These are phyloP conservation scores for Tapirus indicus DNA, from an alignment of 2,797 vertebrate species.

Conservation along the genomic window DNA sequence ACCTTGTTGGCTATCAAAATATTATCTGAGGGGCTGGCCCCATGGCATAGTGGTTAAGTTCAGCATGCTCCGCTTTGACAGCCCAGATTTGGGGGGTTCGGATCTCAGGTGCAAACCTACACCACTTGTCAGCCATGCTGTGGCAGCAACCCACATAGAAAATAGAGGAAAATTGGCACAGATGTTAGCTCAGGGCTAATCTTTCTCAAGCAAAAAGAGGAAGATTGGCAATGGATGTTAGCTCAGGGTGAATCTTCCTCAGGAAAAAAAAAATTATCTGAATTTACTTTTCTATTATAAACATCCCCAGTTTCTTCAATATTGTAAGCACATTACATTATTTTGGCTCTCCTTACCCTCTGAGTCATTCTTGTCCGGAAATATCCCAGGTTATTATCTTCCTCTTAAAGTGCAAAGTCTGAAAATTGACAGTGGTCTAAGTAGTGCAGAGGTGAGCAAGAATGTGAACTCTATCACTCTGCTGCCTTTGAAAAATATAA, in stretches of 20 bases:
- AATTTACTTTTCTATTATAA: not conserved
- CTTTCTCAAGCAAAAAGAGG: not conserved
- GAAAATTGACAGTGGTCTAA: not conserved
- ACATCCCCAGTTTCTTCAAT: not conserved
- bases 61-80: too few species aligned
- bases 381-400: not conserved
- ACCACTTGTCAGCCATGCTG: too few species aligned
- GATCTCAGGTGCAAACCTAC: too few species aligned
- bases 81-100: too few species aligned
- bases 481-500: constrained; percentile 4
- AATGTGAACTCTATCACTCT: not conserved
- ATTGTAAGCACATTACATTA: not conserved
- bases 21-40: not conserved
- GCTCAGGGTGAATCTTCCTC: too few species aligned
- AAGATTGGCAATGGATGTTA: too few species aligned
- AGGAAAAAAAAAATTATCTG: not conserved
- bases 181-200: too few species aligned
- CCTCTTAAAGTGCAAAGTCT: not conserved
- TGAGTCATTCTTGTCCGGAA: not conserved
- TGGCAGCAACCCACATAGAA: too few species aligned
- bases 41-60: too few species aligned
- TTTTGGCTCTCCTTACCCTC: not conserved
- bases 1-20: not conserved
- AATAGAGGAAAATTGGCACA: too few species aligned
- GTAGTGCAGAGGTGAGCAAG: not conserved